Base-by-base conservation (phyloP, 2,888 invertebrate species). In the Panopea generosa region DNA sequence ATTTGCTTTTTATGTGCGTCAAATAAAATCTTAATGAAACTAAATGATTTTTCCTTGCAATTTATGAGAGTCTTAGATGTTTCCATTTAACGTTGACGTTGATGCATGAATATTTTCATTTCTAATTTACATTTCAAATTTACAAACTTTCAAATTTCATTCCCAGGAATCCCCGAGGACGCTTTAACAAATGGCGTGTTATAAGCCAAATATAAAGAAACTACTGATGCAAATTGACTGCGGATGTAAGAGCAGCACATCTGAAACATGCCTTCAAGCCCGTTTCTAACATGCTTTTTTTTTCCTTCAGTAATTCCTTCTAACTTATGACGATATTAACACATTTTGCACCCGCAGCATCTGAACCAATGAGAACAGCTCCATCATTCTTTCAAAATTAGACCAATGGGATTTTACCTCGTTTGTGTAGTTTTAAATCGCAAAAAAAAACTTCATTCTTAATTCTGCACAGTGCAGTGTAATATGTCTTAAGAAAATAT, bases 351-450 rank as follows among this genome's bases (percentile, higher is more conserved):
- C 33, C 33, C 33, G 33, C 33, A 11, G 33, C 33, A 33, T 33
- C 11, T 4, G 33, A 33, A 33, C 33, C 33, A 33, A 45, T 45
- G 16, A 18, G 6, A 45, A 45, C 20, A 18, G 16, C 20, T 56
- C 71, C 49, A 71, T 71, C 71, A 63, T 50, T 57, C 63, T 50
- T 57, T 49, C 45, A 20, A 49, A 63, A 59, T 63, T 63, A 63
- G 57, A 56, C 71, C 63, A 63, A 50, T 56, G 71, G 63, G 71
- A 63, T 57, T 71, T 59, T 38, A n/a, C 60, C 49, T 61, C 57
- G 29, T 71, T 63, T 63, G 57, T 49, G 40, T 40, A 63, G 71
- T 45, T 56, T 57, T 57, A 63, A 62, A 63, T 70, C 53, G 47
- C 61, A 57, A 57, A 70, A 70, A 66, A 56, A 38, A 50, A 26